phyloP scores from a whole-genome alignment of 2,888 invertebrate species.

The Coecobrya sp. region DNA sequence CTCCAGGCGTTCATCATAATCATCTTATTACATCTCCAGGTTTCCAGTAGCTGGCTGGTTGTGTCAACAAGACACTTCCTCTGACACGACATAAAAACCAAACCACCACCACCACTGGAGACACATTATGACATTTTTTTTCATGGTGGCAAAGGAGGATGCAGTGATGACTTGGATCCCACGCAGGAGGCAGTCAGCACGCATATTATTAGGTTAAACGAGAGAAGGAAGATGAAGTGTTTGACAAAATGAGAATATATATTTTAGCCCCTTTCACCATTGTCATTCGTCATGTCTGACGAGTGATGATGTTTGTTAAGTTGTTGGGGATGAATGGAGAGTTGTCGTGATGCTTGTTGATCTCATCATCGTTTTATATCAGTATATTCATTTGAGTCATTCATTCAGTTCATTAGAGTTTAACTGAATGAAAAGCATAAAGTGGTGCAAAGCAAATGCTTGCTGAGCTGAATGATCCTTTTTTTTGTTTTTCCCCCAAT shows the following conservation, averaged over 20 bases:
- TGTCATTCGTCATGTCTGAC: neutral
- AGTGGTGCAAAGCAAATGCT: neutral
- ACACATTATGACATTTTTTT: neutral
- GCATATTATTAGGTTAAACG: no score
- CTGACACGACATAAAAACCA: neutral
- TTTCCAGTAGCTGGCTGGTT: conserved; percentile 11
- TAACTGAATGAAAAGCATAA: neutral
- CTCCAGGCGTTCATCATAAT: neutral
- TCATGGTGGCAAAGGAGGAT: neutral
- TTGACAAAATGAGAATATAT: conserved; percentile 5
- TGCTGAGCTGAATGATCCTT: neutral
- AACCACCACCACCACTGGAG: neutral
- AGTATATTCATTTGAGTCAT: neutral
- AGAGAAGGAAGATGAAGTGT: conserved; percentile 11
- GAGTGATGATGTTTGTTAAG: neutral
- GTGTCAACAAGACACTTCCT: conserved; percentile 47
- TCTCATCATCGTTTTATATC: neutral
- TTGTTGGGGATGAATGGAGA: neutral
- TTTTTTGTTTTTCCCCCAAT: neutral
- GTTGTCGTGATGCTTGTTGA: neutral
- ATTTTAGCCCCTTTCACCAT: neutral
- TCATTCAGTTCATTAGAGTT: neutral
- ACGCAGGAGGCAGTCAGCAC: neutral
- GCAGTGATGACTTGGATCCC: neutral
- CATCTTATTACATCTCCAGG: neutral